Evolutionary conservation across 2,888 invertebrate genomes (phyloP), one percentile per base, ranked within the genome.

Genomic region (Serrognathus titanus): DNA sequence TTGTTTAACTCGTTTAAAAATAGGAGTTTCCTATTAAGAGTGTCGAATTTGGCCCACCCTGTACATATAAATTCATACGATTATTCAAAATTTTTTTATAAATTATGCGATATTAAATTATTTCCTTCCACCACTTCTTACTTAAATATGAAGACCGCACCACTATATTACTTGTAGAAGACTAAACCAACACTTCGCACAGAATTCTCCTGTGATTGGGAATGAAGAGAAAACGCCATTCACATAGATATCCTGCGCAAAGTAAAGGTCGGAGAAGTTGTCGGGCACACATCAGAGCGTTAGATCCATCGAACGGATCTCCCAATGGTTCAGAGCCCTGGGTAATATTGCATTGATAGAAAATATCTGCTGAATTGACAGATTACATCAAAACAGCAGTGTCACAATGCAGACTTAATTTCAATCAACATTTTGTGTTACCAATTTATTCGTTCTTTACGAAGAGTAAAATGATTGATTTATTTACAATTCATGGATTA

Each of bases 161-260:
- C 16, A 16, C 16, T 16, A 16, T 16, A 16, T 16, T 9, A 6
- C 1, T 40, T 16, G 7, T 46, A 10, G 51, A 46, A 16, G 40
- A 41, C 10, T 13, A 11, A 20, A 43, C 39, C 60, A 65, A 67
- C 77, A 79, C 82, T 81, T 73, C 87, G 87, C 88, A 88, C 88
- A 88, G 88, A 88, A 88, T 88, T 88, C 87, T 88, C 87, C 88
- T 88, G 88, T 88, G 88, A 88, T 88, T 87, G 87, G 86, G 80
- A 71, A 75, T 68, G 60, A 60, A 68, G 69, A 70, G 65, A 68
- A 16, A 62, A 62, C 61, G 80, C 86, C 84, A 86, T 83, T 85
- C 88, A 88, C 88, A 83, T 80, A 84, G 79, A 79, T 75, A 88
- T 87, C 85, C 86, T 83, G 83, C 86, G 88, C 52, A 59, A 63